Evolutionary conservation across 2,888 invertebrate genomes (phyloP), one percentile per base, ranked within the genome.

Genomic region (Rhogogaster chlorosoma): DNA sequence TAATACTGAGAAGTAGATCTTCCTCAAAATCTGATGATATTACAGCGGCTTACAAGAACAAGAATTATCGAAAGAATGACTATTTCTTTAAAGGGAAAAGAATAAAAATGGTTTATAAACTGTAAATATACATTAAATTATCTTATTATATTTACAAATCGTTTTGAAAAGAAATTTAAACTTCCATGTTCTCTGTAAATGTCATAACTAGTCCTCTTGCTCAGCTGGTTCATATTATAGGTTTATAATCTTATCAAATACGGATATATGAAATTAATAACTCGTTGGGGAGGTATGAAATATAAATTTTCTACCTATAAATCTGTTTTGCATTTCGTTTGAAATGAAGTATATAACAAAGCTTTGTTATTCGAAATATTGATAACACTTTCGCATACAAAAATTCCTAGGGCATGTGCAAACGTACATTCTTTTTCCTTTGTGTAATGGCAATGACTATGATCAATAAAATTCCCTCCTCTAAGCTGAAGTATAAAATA

Each of bases 231-330:
- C 26, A 38, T 42, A 61, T 36, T 75, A 77, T 84, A 38, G 67
- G 38, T 61, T 84, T 26, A 49, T 49, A 61, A 64, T 61, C 38
- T 78, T 42, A 78, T 84, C 22, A 38, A 64, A 61, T 84, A 61
- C 9, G 53, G 57, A 61, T 64, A 61, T 64, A 61, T 22, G 77
- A 15, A 78, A 85, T 80, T 53, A 80, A 64, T 85, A 36, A 70
- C 42, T 45, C 53, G 53, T 82, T 85, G 12, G 57, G 38, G 18
- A 83, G 61, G 15, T 70, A 71, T 64, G 70, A 78, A 84, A 84
- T 64, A 78, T 78, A 45, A 45, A 77, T 45, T 84, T 64, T 84
- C 64, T 84, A 84, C 84, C 77, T 78, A 32, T 29, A 77, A 78
- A 12, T 2, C 67, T 49, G 38, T 10, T 61, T 82, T 42, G 7